phyloP scores from a whole-genome alignment of 1,140 invertebrate species.

The Caenorhabditis elegans region WBcel235 BX284604.4:2146001-2146500 shows the following conservation, averaged over 20 bases:
- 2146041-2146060: conserved; percentile 61
- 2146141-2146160: conserved; percentile 49
- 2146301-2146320: neutral
- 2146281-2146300: neutral
- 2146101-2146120: conserved; percentile 66
- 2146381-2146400: too few species aligned
- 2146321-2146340: neutral
- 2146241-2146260: neutral
- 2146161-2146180: conserved; percentile 52
- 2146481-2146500: too few species aligned
- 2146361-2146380: too few species aligned
- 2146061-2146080: conserved; percentile 61
- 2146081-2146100: conserved; percentile 62
- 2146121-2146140: conserved; percentile 56
- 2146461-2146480: too few species aligned
- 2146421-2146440: neutral
- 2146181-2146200: neutral
- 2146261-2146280: neutral
- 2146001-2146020: too few species aligned
- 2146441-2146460: too few species aligned
- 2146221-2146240: neutral
- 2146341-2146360: neutral
- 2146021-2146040: conserved; percentile 50
- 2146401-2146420: neutral
- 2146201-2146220: neutral